Base-by-base conservation (phyloP, 1,140 invertebrate genomes). In the Saccostrea cuccullata region DNA sequence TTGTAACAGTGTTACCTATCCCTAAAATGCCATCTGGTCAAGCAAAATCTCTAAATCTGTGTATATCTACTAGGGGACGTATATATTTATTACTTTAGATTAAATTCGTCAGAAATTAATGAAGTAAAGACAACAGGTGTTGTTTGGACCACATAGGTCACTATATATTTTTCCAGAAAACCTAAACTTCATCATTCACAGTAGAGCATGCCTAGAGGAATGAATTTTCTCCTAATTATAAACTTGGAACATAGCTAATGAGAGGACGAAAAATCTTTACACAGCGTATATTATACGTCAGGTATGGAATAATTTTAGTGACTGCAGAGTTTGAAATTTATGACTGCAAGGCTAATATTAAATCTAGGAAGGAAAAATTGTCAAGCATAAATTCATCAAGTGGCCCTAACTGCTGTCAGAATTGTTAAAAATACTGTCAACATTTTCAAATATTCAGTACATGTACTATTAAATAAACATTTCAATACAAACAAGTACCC, bases 351-450 rank as follows among this genome's bases (percentile, higher is more conserved):
- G 8, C 23, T 67, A n/a, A 36, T 73, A 20, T 64, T 64, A 64
- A n/a, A 47, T 67, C 8, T 67, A 23, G 23, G 20, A 67, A 20
- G 60, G 3, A 67, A 47, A 47, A 64, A 64, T 64, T 73, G 70
- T 73, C 70, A 73, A 11, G 26, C 23, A 73, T 73, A 73, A 73
- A 73, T 73, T 73, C 70, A 73, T 73, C 70, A 73, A 73, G 8
- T 36, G 11, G 70, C 70, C 30, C 12, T 9, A 73, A 73, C 9
- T 73, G 70, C 26, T 26, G 26, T n/a, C 13, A 60, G 58, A n/a
- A 20, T 6, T 6, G 5, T 17, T 20, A 64, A 17, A 20, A 64
- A 64, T 6, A 64, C 17, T 64, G 58, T 64, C 58, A 64, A 64
- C 58, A 64, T 64, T 64, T 64, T 6, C 17, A 64, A 64, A 64